A percentile compares a stretch with the other conserved stretches of the same genome.
Conservation (phyloP, 2,797 vertebrate genomes). For the Spinus pinus region DNA sequence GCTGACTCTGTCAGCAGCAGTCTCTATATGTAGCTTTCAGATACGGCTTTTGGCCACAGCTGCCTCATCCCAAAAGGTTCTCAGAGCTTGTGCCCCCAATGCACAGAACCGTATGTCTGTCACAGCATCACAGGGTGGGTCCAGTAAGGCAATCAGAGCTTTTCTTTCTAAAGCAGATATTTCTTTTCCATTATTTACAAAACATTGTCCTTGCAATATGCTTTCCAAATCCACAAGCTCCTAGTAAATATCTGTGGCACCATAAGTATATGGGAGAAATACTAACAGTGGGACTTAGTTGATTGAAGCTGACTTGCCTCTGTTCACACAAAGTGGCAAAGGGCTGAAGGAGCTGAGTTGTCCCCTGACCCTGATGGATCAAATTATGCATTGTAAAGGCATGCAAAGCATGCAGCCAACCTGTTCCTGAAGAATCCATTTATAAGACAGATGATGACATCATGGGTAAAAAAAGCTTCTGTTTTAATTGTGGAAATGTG, state of each 20-base stretch:
- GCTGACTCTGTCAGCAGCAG: not conserved
- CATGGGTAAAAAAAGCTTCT: constrained; percentile 51
- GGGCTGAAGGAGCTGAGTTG: not conserved
- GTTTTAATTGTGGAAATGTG: constrained; percentile 55
- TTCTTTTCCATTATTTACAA: not conserved
- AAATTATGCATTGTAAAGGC: constrained; percentile 44
- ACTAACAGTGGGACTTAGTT: not conserved
- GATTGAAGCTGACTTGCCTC: not conserved
- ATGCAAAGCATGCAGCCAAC: constrained; percentile 1
- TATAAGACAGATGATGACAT: constrained; percentile 49
- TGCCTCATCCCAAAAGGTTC: not conserved
- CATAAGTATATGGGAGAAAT: not conserved
- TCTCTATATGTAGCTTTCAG: not conserved
- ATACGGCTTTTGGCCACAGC: not conserved
- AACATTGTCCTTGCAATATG: not conserved
- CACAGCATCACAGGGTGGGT: not conserved
- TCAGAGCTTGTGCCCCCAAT: not conserved
- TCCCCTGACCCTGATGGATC: constrained; percentile 2
- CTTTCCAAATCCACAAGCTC: not conserved
- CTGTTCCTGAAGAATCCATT: constrained; percentile 57
- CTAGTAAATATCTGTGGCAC: not conserved
- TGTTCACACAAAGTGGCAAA: not conserved
- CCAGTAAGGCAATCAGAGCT: not conserved
- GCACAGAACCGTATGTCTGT: rapidly evolving
- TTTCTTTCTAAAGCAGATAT: not conserved